phyloP scores from a whole-genome alignment of 1,140 invertebrate genomes.

The Apis mellifera region Amel_HAv3.1 CM009935.2:8314501-8315000 shows the following conservation, averaged over 20 bases:
- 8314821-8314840: slow-evolving; percentile 86
- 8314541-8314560: neutral
- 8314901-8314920: slow-evolving; percentile 94
- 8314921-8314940: slow-evolving; percentile 89
- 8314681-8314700: neutral
- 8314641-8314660: neutral
- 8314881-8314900: slow-evolving; percentile 96
- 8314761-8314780: neutral
- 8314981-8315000: too few species aligned
- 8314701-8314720: neutral
- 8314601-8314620: neutral
- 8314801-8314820: slow-evolving; percentile 22
- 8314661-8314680: neutral
- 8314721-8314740: neutral
- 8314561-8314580: neutral
- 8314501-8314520: neutral
- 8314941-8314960: neutral
- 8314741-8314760: neutral
- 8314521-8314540: neutral
- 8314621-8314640: neutral
- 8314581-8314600: neutral
- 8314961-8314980: neutral
- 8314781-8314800: too few species aligned
- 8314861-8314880: slow-evolving; percentile 99
- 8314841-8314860: slow-evolving; percentile 92